These are phyloP conservation scores for Dicyrtoma fusca DNA, from an alignment of 2,888 invertebrate species.

Conservation along the genomic window DNA sequence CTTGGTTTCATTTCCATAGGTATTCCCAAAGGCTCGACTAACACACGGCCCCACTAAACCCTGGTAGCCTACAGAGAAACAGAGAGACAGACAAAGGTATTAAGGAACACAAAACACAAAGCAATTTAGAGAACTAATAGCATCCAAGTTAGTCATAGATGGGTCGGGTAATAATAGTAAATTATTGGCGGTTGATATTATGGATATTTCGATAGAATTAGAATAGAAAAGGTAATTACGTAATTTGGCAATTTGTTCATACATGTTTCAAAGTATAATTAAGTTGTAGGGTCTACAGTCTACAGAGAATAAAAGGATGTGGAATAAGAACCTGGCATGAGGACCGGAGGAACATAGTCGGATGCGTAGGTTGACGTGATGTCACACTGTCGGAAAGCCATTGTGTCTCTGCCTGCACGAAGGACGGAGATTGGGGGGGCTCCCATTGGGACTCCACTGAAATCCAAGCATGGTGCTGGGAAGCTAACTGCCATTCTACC, in stretches of 20 bases:
- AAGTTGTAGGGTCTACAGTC: too few relatives aligned
- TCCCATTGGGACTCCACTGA: constrained; percentile 41
- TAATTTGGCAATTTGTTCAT: too few relatives aligned
- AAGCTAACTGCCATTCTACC: constrained; percentile 18
- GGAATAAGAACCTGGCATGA: constrained; percentile 54
- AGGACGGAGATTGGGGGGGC: constrained; percentile 41
- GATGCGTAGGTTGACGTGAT: constrained; percentile 49
- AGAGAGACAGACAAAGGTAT: too few relatives aligned
- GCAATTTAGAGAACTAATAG: too few relatives aligned
- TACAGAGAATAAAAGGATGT: too few relatives aligned
- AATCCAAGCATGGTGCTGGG: constrained; percentile 38
- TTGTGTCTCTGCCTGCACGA: constrained; percentile 49
- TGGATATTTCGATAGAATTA: too few relatives aligned
- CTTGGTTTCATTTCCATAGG: constrained; percentile 46
- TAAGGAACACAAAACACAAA: constrained; percentile 1
- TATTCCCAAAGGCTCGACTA: constrained; percentile 43
- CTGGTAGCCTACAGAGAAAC: constrained; percentile 24
- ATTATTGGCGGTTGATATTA: too few relatives aligned
- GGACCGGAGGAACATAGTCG: constrained; percentile 51
- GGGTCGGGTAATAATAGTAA: too few relatives aligned
- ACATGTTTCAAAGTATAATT: too few relatives aligned
- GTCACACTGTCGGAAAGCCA: constrained; percentile 51
- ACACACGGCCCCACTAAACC: too few relatives aligned
- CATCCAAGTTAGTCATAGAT: too few relatives aligned
- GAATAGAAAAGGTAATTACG: too few relatives aligned